Percentiles rank a stretch among this genome's conserved stretches.
phyloP scores from a whole-genome alignment of 2,888 invertebrate species.

The Tipula unca region DNA sequence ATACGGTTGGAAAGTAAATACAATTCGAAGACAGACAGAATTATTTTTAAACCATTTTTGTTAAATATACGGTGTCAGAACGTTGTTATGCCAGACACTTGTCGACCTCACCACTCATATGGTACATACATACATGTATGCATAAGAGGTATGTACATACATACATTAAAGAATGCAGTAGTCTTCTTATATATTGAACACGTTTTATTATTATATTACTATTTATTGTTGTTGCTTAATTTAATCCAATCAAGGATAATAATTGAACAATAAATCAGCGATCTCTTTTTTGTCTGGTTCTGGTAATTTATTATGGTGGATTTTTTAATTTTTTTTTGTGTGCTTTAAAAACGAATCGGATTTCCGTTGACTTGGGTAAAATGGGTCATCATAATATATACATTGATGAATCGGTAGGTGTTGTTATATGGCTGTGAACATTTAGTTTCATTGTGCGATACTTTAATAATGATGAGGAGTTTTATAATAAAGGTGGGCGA shows the following conservation, averaged over 20 bases:
- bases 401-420: not conserved
- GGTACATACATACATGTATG: not conserved
- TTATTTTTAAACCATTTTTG: not conserved
- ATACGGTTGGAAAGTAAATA: not conserved
- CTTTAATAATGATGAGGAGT: not conserved
- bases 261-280: not conserved
- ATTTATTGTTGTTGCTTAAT: not conserved
- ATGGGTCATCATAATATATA: not conserved
- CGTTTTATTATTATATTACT: not conserved
- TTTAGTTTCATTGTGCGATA: not conserved
- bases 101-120: constrained; percentile 3
- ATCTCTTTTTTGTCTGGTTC: not conserved
- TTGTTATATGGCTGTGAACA: not conserved
- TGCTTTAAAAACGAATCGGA: not conserved
- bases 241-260: constrained; percentile 14
- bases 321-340: not conserved
- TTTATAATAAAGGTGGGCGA: not conserved
- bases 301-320: not conserved
- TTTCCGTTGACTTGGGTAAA: not conserved
- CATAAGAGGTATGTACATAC: not conserved
- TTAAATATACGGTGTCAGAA: not conserved
- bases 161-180: not conserved
- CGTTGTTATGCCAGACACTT: not conserved
- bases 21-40: not conserved
- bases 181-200: not conserved